phyloP scores from a whole-genome alignment of 2,888 invertebrate species.

The Zelleria hepariella region DNA sequence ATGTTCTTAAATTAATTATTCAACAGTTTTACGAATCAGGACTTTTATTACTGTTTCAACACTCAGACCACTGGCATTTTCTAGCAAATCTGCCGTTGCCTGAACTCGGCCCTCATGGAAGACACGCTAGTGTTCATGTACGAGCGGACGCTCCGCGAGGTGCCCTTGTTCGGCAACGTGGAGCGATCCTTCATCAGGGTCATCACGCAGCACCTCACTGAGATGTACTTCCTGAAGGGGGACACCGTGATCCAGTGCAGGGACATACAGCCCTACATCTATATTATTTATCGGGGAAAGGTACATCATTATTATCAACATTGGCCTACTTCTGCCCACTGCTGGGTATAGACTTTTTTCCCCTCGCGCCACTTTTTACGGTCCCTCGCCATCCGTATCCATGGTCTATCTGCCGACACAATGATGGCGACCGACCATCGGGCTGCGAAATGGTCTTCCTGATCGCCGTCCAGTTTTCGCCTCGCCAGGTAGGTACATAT shows the following conservation, averaged over 20 bases:
- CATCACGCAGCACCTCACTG: constrained; percentile 62
- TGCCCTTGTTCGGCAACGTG: constrained; percentile 67
- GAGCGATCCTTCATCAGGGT: constrained; percentile 69
- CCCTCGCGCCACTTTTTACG: no score
- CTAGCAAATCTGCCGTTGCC: constrained; percentile 57
- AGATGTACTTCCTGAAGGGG: constrained; percentile 63
- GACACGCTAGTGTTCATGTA: constrained; percentile 68
- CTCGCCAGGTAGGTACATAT: no score
- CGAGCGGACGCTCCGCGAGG: constrained; percentile 61
- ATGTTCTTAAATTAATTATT: no score
- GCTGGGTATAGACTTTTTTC: no score
- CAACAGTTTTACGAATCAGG: not conserved
- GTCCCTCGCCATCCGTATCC: no score
- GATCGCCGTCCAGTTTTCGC: no score
- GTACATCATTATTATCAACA: no score
- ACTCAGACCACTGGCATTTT: not conserved
- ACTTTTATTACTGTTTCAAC: no score
- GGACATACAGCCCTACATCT: constrained; percentile 61
- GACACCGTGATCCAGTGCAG: constrained; percentile 61
- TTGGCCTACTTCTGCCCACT: no score
- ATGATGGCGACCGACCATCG: no score
- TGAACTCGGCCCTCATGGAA: constrained; percentile 67
- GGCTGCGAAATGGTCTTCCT: no score
- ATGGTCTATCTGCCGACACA: no score
- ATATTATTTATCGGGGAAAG: constrained; percentile 66